phyloP scores from a whole-genome alignment of 2,888 invertebrate genomes.

The Drosophila paracracens region DNA sequence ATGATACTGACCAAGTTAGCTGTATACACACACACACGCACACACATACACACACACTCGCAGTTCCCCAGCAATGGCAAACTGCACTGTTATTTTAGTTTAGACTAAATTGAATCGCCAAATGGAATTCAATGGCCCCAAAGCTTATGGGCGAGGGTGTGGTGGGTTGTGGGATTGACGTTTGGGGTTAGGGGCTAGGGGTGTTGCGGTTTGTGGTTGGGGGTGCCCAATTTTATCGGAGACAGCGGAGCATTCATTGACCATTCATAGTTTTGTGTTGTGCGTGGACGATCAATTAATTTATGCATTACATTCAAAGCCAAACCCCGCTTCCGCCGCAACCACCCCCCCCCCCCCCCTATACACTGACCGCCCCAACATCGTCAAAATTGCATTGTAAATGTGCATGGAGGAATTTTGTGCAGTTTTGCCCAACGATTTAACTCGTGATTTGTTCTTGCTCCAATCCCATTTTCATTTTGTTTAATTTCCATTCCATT shows the following conservation, averaged over 20 bases:
- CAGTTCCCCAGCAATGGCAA: background rate
- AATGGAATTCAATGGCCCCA: constrained; percentile 26
- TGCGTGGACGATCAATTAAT: constrained; percentile 65
- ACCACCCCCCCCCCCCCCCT: background rate
- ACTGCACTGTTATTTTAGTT: constrained; percentile 74
- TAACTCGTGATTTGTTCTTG: constrained; percentile 15
- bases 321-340: background rate
- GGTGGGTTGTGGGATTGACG: too few species aligned
- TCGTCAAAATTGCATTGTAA: constrained; percentile 36
- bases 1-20: constrained; percentile 33
- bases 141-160: background rate
- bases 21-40: background rate
- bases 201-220: background rate
- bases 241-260: constrained; percentile 52
- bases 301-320: constrained; percentile 70
- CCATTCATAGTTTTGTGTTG: constrained; percentile 63
- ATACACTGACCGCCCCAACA: background rate
- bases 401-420: constrained; percentile 60
- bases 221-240: constrained; percentile 50
- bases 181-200: background rate
- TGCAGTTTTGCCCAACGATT: constrained; percentile 28
- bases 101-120: constrained; percentile 70
- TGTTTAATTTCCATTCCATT: constrained; percentile 26
- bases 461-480: constrained; percentile 7
- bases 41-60: background rate